Evolutionary conservation across 2,888 invertebrate species (phyloP), one percentile per base, ranked within the genome.

Genomic region (Pandemis heparana): DNA sequence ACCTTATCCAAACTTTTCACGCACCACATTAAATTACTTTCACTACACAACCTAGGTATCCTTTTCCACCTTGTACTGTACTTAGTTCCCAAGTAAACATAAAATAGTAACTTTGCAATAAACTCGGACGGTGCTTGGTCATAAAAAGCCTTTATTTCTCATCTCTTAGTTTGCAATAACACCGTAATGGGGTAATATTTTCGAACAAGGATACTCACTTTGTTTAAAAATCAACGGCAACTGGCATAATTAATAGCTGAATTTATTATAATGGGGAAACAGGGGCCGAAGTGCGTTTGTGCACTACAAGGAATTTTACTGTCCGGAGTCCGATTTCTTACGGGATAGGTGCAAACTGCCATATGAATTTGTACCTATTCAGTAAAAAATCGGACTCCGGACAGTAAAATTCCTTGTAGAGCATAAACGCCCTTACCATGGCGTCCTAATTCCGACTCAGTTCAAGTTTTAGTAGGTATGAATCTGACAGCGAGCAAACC

Each of bases 111-210:
- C n/a, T 5, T 23, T 8, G 70, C 70, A 62, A 53, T 62, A 69
- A 61, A 39, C 18, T 14, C 51, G 66, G 53, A 61, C 61, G 43
- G 5, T 51, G 71, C 48, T 32, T 32, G 9, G 16, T 8, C 68
- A 39, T 73, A 73, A 73, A 68, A 56, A 62, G 56, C 56, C 63
- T 73, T 72, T 73, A 73, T 73, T 59, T 68, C 63, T 73, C 68
- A 63, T 63, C 68, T 48, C 46, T 38, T 18, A 65, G 77, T 80
- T 67, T 59, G 82, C 79, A 83, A 82, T 85, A 86, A 80, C 80
- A 74, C 59, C 56, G 80, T 84, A 84, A 86, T 81, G 76, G 77
- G 69, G 82, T 79, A 79, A 83, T 87, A 83, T 80, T 83, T 78
- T 77, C 79, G 77, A 83, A 84, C 79, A 79, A 78, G 80, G 78